Base-by-base conservation (phyloP, 2,113 vertebrate genomes). In the Zosterops pallidus region DNA sequence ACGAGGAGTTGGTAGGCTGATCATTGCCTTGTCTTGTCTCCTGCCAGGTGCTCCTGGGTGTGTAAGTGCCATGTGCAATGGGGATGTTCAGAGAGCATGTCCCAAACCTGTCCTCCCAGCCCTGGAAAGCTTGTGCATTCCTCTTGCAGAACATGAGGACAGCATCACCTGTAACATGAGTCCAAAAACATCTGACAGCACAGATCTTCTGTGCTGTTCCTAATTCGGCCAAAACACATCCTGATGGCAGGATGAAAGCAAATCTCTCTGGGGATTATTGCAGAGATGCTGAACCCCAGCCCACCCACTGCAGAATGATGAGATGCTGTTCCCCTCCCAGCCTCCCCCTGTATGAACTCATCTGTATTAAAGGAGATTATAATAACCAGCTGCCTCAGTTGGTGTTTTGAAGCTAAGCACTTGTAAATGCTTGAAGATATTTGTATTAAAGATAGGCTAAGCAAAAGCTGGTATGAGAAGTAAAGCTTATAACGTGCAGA, bases 361-460 rank as follows among this genome's bases (percentile, higher is more conserved):
- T 65, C 78, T 69, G 3, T 65, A 4, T 80, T 46, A 85, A 55
- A 86, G 56, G 15, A 82, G 65, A 89, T 85, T 60, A 31, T 77
- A 85, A 75, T 44, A 76, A 77, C 67, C 55, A 52, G 22, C 74
- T 96, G 71, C 78, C 60, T 88, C 63, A n/a, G 75, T 14, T 4
- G 4, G 26, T 47, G 42, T 86, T 95, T 64, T 80, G 71, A 80
- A 95, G 67, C 71, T 88, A 87, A 89, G 70, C 55, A 14, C 50
- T 85, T 35, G 26, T 42, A 94, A 95, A 74, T 56, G 59, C 42
- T 80, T 83, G 74, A 80, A 91, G 59, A 63, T 76, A 53, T 19
- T 80, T 88, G 63, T 55, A 71, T 90, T 87, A 91, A 82, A 92
- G 53, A 44, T 18, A 76, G 69, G 20, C 44, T 78, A 71, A 97